Conservation (phyloP, 2,113 vertebrate genomes). For the Drymodes brunneopygia region DNA sequence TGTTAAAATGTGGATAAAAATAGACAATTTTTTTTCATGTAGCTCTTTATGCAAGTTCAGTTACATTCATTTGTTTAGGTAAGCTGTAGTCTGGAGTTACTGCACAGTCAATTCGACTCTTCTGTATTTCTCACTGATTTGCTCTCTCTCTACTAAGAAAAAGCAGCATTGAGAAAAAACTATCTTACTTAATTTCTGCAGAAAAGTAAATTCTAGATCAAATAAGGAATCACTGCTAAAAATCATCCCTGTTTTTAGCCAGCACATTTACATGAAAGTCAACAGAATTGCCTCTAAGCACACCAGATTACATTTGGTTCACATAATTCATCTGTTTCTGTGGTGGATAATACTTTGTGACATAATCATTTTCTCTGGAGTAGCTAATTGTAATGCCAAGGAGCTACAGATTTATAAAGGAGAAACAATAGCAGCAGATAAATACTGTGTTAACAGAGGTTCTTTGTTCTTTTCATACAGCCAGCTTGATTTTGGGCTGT, state of each 20-base stretch:
- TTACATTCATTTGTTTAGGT: background rate
- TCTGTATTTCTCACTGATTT: background rate
- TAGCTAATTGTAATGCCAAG: constrained; percentile 52
- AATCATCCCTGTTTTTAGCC: background rate
- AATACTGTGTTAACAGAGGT: background rate
- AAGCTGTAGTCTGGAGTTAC: background rate
- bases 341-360: constrained; percentile 41
- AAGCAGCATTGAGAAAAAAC: background rate
- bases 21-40: background rate
- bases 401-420: constrained; percentile 34
- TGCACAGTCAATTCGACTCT: background rate
- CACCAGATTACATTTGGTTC: constrained; percentile 42
- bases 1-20: background rate
- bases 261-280: background rate
- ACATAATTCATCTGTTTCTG: constrained; percentile 41
- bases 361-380: constrained; percentile 52
- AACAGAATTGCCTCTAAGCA: background rate
- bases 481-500: background rate
- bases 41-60: background rate
- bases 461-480: background rate
- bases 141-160: background rate
- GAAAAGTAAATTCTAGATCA: constrained; percentile 4
- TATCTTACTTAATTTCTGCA: background rate
- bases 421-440: constrained; percentile 37
- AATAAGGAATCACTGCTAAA: background rate